Evolutionary conservation across 2,113 vertebrate species (phyloP).

Genomic region (Jaculus jaculus): DNA sequence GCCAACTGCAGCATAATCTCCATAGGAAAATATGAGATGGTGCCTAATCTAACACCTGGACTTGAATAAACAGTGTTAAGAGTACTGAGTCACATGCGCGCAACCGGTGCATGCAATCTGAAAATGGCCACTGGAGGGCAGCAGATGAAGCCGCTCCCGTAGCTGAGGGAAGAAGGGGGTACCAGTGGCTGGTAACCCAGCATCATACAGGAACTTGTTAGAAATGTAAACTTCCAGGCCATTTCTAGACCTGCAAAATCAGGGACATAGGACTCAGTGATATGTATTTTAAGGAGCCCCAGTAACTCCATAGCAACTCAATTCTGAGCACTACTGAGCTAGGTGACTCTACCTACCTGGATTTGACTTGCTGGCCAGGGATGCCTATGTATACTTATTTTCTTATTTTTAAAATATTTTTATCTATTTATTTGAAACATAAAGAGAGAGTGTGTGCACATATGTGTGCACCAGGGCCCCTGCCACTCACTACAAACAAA

Average conservation of each 20-base stretch:
- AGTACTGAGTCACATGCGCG: fast-evolving
- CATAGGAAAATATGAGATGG: not conserved
- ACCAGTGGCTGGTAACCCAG: not conserved
- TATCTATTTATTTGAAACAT: too few species aligned
- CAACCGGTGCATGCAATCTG: not conserved
- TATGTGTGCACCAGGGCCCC: too few species aligned
- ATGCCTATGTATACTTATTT: not conserved
- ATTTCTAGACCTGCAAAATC: not conserved
- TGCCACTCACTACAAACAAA: too few species aligned
- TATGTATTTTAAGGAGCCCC: not conserved
- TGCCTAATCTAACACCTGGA: not conserved
- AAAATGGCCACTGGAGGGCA: slow-evolving; percentile 31
- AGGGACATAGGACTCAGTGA: fast-evolving
- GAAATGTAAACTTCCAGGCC: not conserved
- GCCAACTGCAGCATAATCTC: not conserved
- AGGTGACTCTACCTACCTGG: not conserved
- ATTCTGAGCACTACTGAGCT: not conserved
- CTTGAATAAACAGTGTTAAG: not conserved
- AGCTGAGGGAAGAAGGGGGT: not conserved
- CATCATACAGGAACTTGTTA: not conserved
- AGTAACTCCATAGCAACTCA: not conserved
- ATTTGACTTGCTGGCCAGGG: not conserved
- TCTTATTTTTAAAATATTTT: slow-evolving; percentile 6
- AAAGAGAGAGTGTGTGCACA: too few species aligned
- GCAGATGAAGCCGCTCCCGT: not conserved